Evolutionary conservation across 92 coral and sea anemone genomes (phyloP).

Genomic region (Epizoanthus scotinus): DNA sequence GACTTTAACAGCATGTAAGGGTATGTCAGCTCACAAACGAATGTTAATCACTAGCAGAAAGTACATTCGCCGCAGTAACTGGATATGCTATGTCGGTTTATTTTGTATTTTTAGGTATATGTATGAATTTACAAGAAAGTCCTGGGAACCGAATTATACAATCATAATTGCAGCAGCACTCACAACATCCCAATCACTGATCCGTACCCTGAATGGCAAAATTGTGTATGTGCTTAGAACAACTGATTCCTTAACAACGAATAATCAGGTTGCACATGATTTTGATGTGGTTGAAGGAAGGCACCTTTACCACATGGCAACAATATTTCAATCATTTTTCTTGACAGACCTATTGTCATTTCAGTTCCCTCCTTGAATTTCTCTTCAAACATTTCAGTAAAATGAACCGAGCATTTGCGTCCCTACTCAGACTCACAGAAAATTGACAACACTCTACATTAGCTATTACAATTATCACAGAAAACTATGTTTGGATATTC

Average conservation of each 20-base stretch:
- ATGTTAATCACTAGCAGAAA: no score
- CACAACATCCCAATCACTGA: no score
- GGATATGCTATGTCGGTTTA: slow-evolving; percentile 17
- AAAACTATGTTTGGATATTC: no score
- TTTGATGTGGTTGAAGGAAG: not conserved
- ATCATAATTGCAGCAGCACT: no score
- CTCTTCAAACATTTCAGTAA: slow-evolving; percentile 42
- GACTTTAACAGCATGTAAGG: no score
- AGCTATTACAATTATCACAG: not conserved
- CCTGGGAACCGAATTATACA: slow-evolving; percentile 6
- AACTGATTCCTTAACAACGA: slow-evolving; percentile 42
- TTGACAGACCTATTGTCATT: slow-evolving; percentile 5
- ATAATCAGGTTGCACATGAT: slow-evolving; percentile 16
- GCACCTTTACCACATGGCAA: slow-evolving; percentile 40
- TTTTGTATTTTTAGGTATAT: slow-evolving; percentile 31
- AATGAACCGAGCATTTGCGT: slow-evolving; percentile 31
- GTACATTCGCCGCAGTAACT: no score
- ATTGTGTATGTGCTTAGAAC: slow-evolving; percentile 17
- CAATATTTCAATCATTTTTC: slow-evolving; percentile 32
- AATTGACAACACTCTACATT: slow-evolving; percentile 43
- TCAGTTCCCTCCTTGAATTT: slow-evolving; percentile 21
- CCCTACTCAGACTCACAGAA: slow-evolving; percentile 32
- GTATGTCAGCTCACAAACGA: no score
- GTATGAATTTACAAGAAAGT: slow-evolving; percentile 26
- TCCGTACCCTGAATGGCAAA: no score